A percentile compares a stretch with the other conserved stretches of the same genome.
Evolutionary conservation across 2,113 vertebrate species (phyloP).

Genomic region (Panthera leo): DNA sequence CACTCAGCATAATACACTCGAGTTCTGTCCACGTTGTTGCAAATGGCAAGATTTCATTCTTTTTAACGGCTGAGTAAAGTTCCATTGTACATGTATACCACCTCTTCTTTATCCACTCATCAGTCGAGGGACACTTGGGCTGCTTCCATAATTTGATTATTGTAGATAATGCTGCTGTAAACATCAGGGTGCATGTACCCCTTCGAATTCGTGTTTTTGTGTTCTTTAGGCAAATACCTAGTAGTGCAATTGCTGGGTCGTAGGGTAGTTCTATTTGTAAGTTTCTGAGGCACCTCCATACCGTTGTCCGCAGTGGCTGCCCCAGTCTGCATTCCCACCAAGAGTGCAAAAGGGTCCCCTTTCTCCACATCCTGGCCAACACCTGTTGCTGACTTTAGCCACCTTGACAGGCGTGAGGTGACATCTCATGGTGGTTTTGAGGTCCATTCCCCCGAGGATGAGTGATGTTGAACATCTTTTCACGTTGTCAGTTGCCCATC

Average conservation of each 20-base stretch:
- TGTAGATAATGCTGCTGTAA: not conserved
- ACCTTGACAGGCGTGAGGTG: not conserved
- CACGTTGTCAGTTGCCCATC: not conserved
- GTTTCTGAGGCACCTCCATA: not conserved
- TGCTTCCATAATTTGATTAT: not conserved
- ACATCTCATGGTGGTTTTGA: not conserved
- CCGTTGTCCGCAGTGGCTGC: not conserved
- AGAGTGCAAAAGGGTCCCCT: not conserved
- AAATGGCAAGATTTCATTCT: not conserved
- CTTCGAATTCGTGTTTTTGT: not conserved
- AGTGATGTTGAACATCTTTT: not conserved
- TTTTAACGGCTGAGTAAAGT: no score
- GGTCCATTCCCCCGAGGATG: not conserved
- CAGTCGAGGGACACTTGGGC: not conserved
- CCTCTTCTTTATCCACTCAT: not conserved
- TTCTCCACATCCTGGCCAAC: not conserved
- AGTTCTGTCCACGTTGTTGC: not conserved
- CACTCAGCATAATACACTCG: not conserved
- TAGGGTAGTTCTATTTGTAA: not conserved
- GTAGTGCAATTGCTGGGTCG: not conserved
- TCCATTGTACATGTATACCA: not conserved
- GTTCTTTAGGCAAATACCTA: not conserved
- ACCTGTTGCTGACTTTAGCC: not conserved
- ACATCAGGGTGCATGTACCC: not conserved
- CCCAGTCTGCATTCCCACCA: not conserved